Evolutionary conservation across 1,140 invertebrate species (phyloP).

Genomic region (Dendroctonus ponderosae): DNA sequence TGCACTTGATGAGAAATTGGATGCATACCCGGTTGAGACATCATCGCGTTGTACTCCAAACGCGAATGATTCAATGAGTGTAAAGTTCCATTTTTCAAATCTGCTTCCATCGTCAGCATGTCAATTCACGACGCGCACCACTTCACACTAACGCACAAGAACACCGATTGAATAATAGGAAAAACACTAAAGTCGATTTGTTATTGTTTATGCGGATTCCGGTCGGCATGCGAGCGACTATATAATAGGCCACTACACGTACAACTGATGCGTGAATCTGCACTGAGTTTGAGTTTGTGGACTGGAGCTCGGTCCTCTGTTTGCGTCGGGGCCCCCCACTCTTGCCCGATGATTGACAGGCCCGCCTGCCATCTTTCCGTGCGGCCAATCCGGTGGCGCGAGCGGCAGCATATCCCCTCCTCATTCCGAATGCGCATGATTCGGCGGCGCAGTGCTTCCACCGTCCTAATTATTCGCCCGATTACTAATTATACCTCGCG

Average conservation of each 20-base stretch:
- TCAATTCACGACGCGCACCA: slow-evolving; percentile 54
- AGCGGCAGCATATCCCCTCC: neutral
- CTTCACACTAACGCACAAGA: slow-evolving; percentile 35
- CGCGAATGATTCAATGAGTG: slow-evolving; percentile 53
- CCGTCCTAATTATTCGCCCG: slow-evolving; percentile 47
- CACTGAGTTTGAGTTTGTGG: slow-evolving; percentile 20
- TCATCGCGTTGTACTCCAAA: slow-evolving; percentile 53
- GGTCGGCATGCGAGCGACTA: neutral
- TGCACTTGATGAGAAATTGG: slow-evolving; percentile 48
- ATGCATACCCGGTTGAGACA: slow-evolving; percentile 62
- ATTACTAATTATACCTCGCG: slow-evolving; percentile 53
- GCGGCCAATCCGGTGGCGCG: slow-evolving; percentile 42
- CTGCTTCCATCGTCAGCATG: slow-evolving; percentile 86
- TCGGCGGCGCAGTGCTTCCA: slow-evolving; percentile 2
- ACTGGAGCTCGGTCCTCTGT: slow-evolving; percentile 33
- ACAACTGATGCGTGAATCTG: neutral
- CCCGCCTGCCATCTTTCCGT: slow-evolving; percentile 47
- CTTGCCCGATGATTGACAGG: slow-evolving; percentile 44
- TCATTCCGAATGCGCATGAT: neutral
- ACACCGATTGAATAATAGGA: no score
- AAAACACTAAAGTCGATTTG: no score
- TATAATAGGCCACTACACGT: neutral
- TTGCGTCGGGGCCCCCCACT: slow-evolving; percentile 42
- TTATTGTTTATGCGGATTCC: no score
- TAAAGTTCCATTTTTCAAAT: slow-evolving; percentile 79